phyloP scores from a whole-genome alignment of 1,140 invertebrate species.

The Cydia splendana region DNA sequence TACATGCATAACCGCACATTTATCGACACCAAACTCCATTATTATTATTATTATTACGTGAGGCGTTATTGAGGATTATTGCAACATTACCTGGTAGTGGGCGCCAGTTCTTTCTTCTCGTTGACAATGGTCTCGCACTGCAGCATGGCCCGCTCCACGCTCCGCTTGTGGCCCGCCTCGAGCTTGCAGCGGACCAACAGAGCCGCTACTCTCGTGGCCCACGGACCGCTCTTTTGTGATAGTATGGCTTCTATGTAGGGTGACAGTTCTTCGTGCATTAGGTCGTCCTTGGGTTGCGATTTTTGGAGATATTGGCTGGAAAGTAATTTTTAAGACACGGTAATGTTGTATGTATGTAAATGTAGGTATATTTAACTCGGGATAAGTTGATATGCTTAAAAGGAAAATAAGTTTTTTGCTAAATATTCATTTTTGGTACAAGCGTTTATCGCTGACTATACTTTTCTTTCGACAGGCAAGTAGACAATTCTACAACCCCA shows the following conservation, averaged over 20 bases:
- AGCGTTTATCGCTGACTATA: too few species aligned
- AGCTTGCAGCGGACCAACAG: conserved; percentile 87
- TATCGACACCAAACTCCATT: too few species aligned
- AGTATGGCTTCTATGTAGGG: conserved; percentile 87
- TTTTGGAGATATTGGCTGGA: conserved; percentile 83
- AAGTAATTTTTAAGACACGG: conserved; percentile 35
- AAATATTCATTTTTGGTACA: too few species aligned
- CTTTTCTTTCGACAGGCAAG: too few species aligned
- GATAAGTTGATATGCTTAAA: too few species aligned
- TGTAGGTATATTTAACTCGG: too few species aligned
- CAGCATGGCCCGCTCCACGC: conserved; percentile 91
- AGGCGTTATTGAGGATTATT: too few species aligned
- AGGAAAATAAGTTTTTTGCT: too few species aligned
- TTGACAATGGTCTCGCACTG: conserved; percentile 92
- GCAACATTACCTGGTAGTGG: conserved; percentile 51
- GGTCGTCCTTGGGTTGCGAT: conserved; percentile 87
- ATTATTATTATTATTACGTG: too few species aligned
- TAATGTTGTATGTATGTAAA: too few species aligned
- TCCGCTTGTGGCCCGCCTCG: conserved; percentile 88
- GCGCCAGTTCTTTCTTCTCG: conserved; percentile 57
- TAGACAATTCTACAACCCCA: too few species aligned
- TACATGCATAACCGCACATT: too few species aligned
- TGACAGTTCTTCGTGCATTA: conserved; percentile 89
- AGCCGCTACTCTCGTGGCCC: conserved; percentile 85
- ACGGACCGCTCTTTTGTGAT: conserved; percentile 84